Evolutionary conservation across 2,888 invertebrate species (phyloP).

Genomic region (Eristalinus aeneus): DNA sequence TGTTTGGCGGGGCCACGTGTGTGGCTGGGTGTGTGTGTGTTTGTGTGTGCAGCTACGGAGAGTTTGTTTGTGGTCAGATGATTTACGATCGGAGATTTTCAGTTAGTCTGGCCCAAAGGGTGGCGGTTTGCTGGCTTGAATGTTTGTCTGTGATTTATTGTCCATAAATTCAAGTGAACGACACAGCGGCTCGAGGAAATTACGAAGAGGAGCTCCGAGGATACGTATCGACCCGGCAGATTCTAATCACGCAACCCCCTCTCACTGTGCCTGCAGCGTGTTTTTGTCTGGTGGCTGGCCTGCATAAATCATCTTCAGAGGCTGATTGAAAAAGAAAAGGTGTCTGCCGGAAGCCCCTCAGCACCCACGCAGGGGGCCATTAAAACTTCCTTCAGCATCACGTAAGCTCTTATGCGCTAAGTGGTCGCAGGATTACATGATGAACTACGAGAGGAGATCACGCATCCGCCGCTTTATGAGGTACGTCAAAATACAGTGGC

Average conservation of each 20-base stretch:
- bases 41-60: not conserved
- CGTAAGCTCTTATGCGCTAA: slow-evolving; percentile 37
- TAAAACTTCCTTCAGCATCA: slow-evolving; percentile 41
- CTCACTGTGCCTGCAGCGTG: not conserved
- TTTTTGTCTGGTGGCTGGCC: not conserved
- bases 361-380: not conserved
- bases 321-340: slow-evolving; percentile 61
- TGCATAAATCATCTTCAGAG: slow-evolving; percentile 58
- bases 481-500: slow-evolving; percentile 30
- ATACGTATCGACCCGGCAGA: slow-evolving; percentile 58
- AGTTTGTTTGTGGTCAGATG: slow-evolving; percentile 67
- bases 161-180: slow-evolving; percentile 67
- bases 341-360: not conserved
- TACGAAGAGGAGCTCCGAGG: slow-evolving; percentile 38
- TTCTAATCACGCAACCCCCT: slow-evolving; percentile 65
- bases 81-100: slow-evolving; percentile 67
- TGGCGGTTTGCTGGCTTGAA: slow-evolving; percentile 52
- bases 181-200: slow-evolving; percentile 45
- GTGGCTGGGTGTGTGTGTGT: not conserved
- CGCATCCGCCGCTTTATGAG: slow-evolving; percentile 40
- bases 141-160: slow-evolving; percentile 65
- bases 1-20: slow-evolving; percentile 28
- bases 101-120: slow-evolving; percentile 59
- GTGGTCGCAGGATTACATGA: slow-evolving; percentile 32
- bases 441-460: slow-evolving; percentile 32